Conservation (phyloP, 1,140 invertebrate genomes). For the Bombus impatiens region DNA sequence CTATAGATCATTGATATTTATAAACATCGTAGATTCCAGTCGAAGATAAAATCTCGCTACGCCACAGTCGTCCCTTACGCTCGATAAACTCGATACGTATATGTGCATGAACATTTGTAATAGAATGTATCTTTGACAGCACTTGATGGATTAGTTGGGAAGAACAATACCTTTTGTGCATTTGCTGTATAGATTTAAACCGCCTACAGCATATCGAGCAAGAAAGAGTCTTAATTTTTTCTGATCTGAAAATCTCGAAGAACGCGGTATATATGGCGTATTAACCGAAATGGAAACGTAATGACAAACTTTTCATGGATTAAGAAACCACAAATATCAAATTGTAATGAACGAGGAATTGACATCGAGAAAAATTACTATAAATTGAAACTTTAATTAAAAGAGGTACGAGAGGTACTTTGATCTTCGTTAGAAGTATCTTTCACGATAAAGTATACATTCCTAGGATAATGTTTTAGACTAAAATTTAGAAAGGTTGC, state of each 20-base stretch:
- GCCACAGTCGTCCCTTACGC: background rate
- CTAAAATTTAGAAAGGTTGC: background rate
- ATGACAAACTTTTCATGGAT: background rate
- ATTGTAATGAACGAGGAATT: too few relatives aligned
- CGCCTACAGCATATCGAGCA: background rate
- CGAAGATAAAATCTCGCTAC: background rate
- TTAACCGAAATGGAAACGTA: background rate
- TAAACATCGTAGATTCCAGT: background rate
- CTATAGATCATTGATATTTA: background rate
- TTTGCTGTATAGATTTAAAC: conserved; percentile 15
- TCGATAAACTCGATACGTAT: background rate
- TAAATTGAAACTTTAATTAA: too few relatives aligned
- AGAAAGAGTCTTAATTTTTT: conserved; percentile 15
- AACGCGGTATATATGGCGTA: background rate
- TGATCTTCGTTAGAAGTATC: background rate
- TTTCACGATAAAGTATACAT: background rate
- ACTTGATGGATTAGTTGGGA: conserved; percentile 37
- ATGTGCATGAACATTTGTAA: background rate
- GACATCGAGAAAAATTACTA: too few relatives aligned
- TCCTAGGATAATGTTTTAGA: background rate
- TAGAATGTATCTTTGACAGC: conserved; percentile 35
- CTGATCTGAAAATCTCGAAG: background rate
- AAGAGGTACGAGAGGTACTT: too few relatives aligned
- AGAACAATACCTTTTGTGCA: conserved; percentile 41
- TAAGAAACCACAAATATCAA: too few relatives aligned